Conservation (phyloP, 2,797 vertebrate species). For the Nyctalus aviator region DNA sequence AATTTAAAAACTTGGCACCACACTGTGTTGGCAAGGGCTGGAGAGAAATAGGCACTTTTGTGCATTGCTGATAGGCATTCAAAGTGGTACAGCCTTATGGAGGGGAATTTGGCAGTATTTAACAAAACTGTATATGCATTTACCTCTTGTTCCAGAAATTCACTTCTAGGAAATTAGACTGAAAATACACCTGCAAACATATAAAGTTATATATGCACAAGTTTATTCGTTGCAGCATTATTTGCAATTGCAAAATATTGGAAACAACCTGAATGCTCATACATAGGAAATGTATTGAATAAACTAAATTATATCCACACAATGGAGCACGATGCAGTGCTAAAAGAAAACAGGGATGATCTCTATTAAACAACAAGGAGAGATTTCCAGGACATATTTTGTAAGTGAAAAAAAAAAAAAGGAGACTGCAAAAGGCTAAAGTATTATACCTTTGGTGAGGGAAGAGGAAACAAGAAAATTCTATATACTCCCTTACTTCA, state of each 20-base stretch:
- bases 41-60: too few relatives aligned
- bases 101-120: background rate
- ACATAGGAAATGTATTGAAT: background rate
- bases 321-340: background rate
- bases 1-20: constrained; percentile 41
- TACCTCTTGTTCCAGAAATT: constrained; percentile 52
- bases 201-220: background rate
- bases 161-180: constrained; percentile 29
- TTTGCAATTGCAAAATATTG: constrained; percentile 34
- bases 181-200: constrained; percentile 16
- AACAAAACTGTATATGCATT: constrained; percentile 4
- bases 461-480: constrained; percentile 55
- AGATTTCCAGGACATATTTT: background rate
- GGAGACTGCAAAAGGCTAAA: background rate
- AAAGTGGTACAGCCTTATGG: background rate
- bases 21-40: background rate
- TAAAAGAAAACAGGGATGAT: background rate
- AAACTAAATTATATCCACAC: background rate
- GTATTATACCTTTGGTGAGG: constrained; percentile 5
- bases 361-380: background rate
- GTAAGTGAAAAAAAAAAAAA: constrained; percentile 1
- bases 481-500: background rate
- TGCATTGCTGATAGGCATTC: background rate
- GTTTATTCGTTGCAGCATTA: background rate
- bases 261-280: background rate